phyloP scores from a whole-genome alignment of 1,140 invertebrate species.

The Drosophila athabasca region DNA sequence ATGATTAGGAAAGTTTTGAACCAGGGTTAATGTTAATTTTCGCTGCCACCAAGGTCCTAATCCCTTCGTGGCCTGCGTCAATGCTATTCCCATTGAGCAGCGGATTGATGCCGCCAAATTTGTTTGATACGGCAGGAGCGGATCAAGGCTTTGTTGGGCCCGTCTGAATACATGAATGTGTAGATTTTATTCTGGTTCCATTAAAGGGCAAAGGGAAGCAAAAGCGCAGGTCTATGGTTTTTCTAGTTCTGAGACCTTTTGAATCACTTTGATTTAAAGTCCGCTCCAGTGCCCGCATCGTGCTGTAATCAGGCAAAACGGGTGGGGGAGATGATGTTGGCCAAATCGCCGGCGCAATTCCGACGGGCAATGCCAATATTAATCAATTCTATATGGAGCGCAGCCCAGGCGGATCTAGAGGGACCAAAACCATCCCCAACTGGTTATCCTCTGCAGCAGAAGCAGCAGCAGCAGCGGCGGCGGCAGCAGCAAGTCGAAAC shows the following conservation, averaged over 20 bases:
- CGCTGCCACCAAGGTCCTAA: slow-evolving; percentile 31
- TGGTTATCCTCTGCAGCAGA: slow-evolving; percentile 63
- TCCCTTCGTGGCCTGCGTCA: slow-evolving; percentile 45
- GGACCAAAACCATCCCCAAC: slow-evolving; percentile 60
- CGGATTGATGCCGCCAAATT: slow-evolving; percentile 68
- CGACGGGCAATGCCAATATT: slow-evolving; percentile 71
- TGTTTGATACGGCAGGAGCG: slow-evolving; percentile 36
- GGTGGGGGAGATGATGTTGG: slow-evolving; percentile 4
- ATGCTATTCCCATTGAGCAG: slow-evolving; percentile 57
- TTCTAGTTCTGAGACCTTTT: too few relatives aligned
- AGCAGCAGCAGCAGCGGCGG: neutral
- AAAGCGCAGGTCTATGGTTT: too few relatives aligned
- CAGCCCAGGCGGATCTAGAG: slow-evolving; percentile 13
- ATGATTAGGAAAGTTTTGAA: slow-evolving; percentile 69
- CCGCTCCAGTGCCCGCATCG: slow-evolving; percentile 16
- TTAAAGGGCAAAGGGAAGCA: too few relatives aligned
- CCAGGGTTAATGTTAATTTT: slow-evolving; percentile 41
- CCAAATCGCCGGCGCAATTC: slow-evolving; percentile 38
- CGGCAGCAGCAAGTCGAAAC: slow-evolving; percentile 71
- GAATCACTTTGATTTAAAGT: too few relatives aligned
- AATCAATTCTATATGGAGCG: slow-evolving; percentile 80
- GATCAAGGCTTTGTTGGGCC: neutral
- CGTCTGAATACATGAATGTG: too few relatives aligned
- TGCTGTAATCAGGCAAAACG: slow-evolving; percentile 62
- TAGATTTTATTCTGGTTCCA: too few relatives aligned